Evolutionary conservation across 2,888 invertebrate genomes (phyloP), one percentile per base, ranked within the genome.

Genomic region (Leistus spinibarbis): DNA sequence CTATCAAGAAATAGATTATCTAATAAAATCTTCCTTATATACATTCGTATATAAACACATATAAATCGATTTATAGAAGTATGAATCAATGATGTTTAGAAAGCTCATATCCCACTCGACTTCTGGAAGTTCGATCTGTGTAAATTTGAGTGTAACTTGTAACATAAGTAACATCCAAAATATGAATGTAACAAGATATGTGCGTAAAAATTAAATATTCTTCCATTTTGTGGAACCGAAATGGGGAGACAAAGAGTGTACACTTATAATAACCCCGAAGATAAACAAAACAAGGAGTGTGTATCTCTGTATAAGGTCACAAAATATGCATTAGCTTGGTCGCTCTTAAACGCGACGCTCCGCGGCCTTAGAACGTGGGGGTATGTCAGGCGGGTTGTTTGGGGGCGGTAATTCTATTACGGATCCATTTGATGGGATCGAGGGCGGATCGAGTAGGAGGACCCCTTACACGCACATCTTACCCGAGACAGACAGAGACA

Each of bases 351-450:
- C 74, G 68, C 62, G 67, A 40, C 73, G 69, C 57, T 53, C 73
- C 64, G 64, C 10, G n/a, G 27, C 24, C 64, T 10, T 62, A 54
- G 72, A 72, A 76, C 65, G 63, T 73, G 68, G 76, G 73, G 76
- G 69, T 76, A 69, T 60, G 78, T 76, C 70, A 72, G 79, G 76
- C 70, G 77, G 69, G 77, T 71, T 67, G 78, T 76, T 76, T 76
- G 75, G 79, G 77, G 80, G 81, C 82, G 88, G 88, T 91, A 91
- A 91, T 91, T 90, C 89, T 90, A 90, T 91, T 91, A 91, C 89
- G 90, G 89, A 91, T 91, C 91, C 91, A 91, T 91, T 91, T 91
- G 91, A 91, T 91, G 91, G 91, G 90, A 90, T 91, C 90, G 90
- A 82, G 82, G 83, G 82, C 79, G 81, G 81, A 63, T 54, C 27